Evolutionary conservation across 2,797 vertebrate genomes (phyloP), one percentile per base, ranked within the genome.

Genomic region (Gastrophryne carolinensis): DNA sequence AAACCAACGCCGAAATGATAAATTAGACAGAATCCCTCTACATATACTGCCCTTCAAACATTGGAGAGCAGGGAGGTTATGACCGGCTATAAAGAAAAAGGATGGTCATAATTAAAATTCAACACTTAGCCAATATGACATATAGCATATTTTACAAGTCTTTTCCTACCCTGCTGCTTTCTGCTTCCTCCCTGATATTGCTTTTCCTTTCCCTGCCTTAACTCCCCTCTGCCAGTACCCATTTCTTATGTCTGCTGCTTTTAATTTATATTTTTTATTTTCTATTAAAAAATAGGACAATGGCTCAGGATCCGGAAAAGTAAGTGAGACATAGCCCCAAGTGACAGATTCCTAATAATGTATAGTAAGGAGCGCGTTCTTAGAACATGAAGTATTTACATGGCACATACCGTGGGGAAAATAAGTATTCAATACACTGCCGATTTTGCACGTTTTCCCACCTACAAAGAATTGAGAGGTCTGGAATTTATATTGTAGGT

Each of bases 1-100:
- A 68, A 75, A 27, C 73, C 50, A 69, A 41, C 50, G 44, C 9
- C 61, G 73, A 75, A 68, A 68, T 61, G 73, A 68, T 67, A 68
- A 61, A 52, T 62, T 61, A 32, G 52, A 75, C 30, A 41, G 44
- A 75, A 68, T 58, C 56, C 41, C 62, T 68, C 60, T 58, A 44
- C 64, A 75, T 61, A 68, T 60, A 29, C 56, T 67, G 27, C n/a
- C 54, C 41, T 60, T 35, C 56, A 13, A 41, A 29, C 56, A 75
- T 21, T 39, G n/a, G 2, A 61, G 37, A 58, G 62, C 30, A 50
- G 12, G 21, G 30, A 68, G 56, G 64, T 75, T 68, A 75, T 49
- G 64, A 62, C 64, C 24, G 39, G 23, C 44, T 19, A 34, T 62
- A 75, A 68, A 68, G 34, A 69, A 39, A 41, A 61, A 64, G 26